Evolutionary conservation across 2,888 invertebrate genomes (phyloP).

Genomic region (Latrodectus elegans): DNA sequence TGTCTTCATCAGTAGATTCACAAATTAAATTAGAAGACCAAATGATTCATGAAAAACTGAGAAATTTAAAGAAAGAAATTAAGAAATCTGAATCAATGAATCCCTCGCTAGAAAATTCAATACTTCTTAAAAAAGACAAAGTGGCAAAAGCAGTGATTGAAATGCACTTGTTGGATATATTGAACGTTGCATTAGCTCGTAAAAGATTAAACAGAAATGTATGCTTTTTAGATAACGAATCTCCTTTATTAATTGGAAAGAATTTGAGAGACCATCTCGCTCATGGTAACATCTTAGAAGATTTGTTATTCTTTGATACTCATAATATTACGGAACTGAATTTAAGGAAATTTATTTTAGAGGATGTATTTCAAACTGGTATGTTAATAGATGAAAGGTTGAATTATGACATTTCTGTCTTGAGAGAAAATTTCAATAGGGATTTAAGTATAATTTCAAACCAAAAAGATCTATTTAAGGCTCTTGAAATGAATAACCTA

Average conservation of each 20-base stretch:
- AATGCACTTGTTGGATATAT: neutral
- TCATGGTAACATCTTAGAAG: neutral
- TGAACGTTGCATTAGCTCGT: neutral
- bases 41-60: too few species aligned
- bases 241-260: neutral
- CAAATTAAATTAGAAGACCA: too few species aligned
- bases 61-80: too few species aligned
- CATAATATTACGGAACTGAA: neutral
- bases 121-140: too few species aligned
- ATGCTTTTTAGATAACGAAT: neutral
- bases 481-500: neutral
- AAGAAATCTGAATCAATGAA: too few species aligned
- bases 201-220: neutral
- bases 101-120: too few species aligned
- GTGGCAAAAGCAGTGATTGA: neutral
- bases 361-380: neutral
- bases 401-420: neutral
- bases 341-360: neutral
- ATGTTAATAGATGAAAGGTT: neutral
- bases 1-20: neutral
- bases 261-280: neutral
- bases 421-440: neutral
- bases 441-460: neutral
- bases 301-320: neutral
- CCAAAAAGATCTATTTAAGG: neutral